Base-by-base conservation (phyloP, 2,888 invertebrate genomes). In the Ommatoiulus sabulosus region DNA sequence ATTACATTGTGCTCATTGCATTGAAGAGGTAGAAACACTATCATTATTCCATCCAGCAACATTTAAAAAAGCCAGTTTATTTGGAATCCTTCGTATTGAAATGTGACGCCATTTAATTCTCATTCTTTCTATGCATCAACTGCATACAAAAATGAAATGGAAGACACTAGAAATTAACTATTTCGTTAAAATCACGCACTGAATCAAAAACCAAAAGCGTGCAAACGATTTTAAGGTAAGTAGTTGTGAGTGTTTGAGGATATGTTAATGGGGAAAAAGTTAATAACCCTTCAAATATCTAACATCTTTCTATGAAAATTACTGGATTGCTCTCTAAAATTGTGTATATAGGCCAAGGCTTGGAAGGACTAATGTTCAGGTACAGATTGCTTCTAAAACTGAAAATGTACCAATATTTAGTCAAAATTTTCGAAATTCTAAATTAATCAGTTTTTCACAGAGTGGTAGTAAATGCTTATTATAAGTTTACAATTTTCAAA, bases 161-260 rank as follows among this genome's bases (percentile, higher is more conserved):
- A 85, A 85, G 85, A 85, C 85, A 85, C 43, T 85, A 85, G n/a
- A 46, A 85, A 6, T 72, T 72, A 72, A 72, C 10, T 72, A 72
- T 72, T 72, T 72, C 72, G 24, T 72, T 72, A n/a, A 72, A 72
- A 72, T 72, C 72, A 72, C 72, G 1, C 72, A 1, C 72, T 24
- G 72, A 72, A 72, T 72, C 7, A 72, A 72, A 48, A 72, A 72
- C 20, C 63, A 72, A 72, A 24, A 24, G 12, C 72, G n/a, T 72
- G 20, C 24, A 72, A 72, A 24, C 57, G n/a, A 57, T 57, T 57
- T 0, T 52, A 46, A 52, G 4, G 15, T 15, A 57, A 72, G 72
- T n/a, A 10, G 8, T 24, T 72, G 10, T 24, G 24, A 72, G 20
- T 72, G 72, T 4, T 72, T 72, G 72, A 24, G 72, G 72, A 72